Percentiles rank a stretch among this genome's conserved stretches.
These are phyloP conservation scores for Nebria ingens DNA, from an alignment of 1,140 invertebrate species.

Conservation along the genomic window DNA sequence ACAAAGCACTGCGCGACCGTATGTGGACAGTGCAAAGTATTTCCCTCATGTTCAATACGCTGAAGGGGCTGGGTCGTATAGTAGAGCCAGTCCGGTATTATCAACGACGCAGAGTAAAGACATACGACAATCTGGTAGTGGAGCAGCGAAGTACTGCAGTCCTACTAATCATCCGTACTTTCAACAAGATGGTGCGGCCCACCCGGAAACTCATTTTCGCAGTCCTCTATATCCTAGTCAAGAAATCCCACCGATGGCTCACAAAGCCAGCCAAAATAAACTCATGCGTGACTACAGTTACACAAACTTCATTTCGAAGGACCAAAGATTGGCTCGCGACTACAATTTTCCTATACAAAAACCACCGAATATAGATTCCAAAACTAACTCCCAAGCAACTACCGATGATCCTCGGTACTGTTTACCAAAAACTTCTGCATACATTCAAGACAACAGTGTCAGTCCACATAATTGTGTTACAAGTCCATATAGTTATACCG, in stretches of 20 bases:
- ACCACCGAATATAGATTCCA: background rate
- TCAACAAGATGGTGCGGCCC: background rate
- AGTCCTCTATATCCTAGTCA: background rate
- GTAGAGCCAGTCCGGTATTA: background rate
- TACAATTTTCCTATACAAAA: background rate
- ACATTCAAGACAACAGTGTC: no score
- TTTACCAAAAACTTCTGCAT: background rate
- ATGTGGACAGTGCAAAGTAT: background rate
- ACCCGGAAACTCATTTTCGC: background rate
- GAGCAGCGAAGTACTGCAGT: background rate
- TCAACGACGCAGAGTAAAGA: background rate
- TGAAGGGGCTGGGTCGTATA: background rate
- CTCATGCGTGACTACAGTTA: background rate
- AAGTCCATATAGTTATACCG: no score
- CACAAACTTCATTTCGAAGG: no score
- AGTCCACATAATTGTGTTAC: no score
- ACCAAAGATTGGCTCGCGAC: background rate
- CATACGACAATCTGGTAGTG: background rate
- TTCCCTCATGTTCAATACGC: background rate
- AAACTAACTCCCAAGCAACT: background rate
- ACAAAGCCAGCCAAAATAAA: background rate
- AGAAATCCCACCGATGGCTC: background rate
- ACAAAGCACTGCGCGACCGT: background rate
- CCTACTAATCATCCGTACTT: background rate
- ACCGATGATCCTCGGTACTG: background rate